phyloP scores from a whole-genome alignment of 2,113 vertebrate species.

The Merops nubicus region DNA sequence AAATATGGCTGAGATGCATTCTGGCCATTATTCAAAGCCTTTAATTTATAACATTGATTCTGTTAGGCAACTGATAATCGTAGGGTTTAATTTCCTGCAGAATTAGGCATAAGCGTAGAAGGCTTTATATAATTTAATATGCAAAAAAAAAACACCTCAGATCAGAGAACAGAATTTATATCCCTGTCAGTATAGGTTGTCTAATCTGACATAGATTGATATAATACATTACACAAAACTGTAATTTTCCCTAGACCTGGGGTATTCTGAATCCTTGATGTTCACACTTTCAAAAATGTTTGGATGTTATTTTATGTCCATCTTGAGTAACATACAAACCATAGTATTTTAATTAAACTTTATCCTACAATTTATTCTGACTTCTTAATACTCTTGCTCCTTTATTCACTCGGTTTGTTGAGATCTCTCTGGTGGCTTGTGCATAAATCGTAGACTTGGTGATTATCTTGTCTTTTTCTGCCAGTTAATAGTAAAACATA shows the following conservation, averaged over 20 bases:
- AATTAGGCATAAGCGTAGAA: not conserved
- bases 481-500: not conserved
- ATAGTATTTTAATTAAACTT: not conserved
- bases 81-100: conserved; percentile 22
- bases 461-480: not conserved
- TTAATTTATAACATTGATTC: conserved; percentile 31
- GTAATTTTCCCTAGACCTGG: not conserved
- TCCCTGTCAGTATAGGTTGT: not conserved
- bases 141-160: not conserved
- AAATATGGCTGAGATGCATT: not conserved
- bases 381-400: not conserved
- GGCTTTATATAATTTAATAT: not conserved
- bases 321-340: not conserved
- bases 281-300: not conserved
- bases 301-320: not conserved
- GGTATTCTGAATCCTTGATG: not conserved
- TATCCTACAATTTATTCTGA: not conserved
- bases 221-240: not conserved
- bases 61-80: conserved; percentile 17
- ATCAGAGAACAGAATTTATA: not conserved
- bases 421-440: not conserved
- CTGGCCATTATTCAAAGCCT: conserved; percentile 30
- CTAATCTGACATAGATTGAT: not conserved
- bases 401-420: not conserved
- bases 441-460: not conserved